Base-by-base conservation (phyloP, 2,888 invertebrate species). In the Chrysopilus asiliformis region DNA sequence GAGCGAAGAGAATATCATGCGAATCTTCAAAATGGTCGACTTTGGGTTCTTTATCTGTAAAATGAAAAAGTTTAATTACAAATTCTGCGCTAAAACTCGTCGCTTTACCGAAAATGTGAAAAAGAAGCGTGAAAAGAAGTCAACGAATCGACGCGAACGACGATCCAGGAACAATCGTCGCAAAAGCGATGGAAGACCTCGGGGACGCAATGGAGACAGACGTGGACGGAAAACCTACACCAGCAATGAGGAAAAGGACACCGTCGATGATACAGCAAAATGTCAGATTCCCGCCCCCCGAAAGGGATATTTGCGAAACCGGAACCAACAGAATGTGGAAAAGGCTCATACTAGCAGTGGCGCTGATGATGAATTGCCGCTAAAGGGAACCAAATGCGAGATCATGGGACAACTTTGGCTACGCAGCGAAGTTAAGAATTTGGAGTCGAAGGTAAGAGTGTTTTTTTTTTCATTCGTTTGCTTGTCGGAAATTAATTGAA, bases 361-460 rank as follows among this genome's bases (percentile, higher is more conserved):
- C 0, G 61, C 60, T 3, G 61, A 60, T 38, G 60, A 60, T 34
- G 61, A 60, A 37, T 41, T 24, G 42, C 43, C 32, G 52, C 54
- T 47, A 49, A 55, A 4, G 57, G 57, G 38, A 56, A 22, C 34
- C 19, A 32, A 33, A 24, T 60, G 58, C 30, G 61, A 63, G 42
- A 52, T 86, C 35, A 83, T 93, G 75, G 91, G 91, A 3, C 82
- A 82, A 48, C 67, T 93, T 39, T 89, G 93, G 84, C 66, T 94
- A 36, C 77, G 79, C 48, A 83, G 87, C 5, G 90, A 87, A 58
- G 90, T 93, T 13, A 75, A 79, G 29, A 83, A 86, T 43, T 61
- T 93, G 44, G 91, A 93, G 62, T 79, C 70, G 45, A 72, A 76
- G 48, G 74, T 79, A 10, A 7, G 4, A 13, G 10, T 29, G 10